phyloP scores from a whole-genome alignment of 2,888 invertebrate genomes.

The Caenorhabditis uteleia region DNA sequence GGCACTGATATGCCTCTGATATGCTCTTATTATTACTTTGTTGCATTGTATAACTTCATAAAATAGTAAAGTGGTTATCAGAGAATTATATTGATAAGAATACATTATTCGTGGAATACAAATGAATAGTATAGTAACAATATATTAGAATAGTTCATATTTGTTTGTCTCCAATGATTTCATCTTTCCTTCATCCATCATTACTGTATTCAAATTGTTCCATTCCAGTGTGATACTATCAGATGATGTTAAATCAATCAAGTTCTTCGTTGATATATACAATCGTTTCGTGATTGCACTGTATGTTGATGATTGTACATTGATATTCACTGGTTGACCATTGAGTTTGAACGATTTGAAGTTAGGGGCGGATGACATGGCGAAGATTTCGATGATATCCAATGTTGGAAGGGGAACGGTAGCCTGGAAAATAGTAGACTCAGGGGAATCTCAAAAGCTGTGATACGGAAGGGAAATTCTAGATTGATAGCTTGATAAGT shows the following conservation, averaged over 20 bases:
- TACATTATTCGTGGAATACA: too few relatives aligned
- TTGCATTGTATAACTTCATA: too few relatives aligned
- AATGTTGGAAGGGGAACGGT: conserved; percentile 41
- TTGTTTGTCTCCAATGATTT: background rate
- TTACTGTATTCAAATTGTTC: background rate
- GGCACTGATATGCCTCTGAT: too few relatives aligned
- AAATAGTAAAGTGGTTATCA: too few relatives aligned
- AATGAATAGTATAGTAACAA: too few relatives aligned
- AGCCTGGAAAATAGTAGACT: too few relatives aligned
- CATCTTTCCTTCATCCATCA: background rate
- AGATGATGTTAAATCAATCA: conserved; percentile 27
- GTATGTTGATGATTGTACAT: conserved; percentile 35
- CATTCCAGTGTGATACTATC: conserved; percentile 27
- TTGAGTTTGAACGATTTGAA: conserved; percentile 49
- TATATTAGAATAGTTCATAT: conserved; percentile 1
- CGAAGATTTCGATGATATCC: conserved; percentile 58
- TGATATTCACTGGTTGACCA: conserved; percentile 36
- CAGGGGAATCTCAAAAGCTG: too few relatives aligned
- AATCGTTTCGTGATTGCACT: conserved; percentile 30
- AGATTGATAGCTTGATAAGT: conserved; percentile 8
- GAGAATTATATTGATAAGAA: too few relatives aligned
- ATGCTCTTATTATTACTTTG: too few relatives aligned
- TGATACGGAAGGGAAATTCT: conserved; percentile 12
- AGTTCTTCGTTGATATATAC: conserved; percentile 30
- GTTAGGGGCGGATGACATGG: conserved; percentile 45